Conservation (phyloP, 2,113 vertebrate species). For the Catagonus wagneri region DNA sequence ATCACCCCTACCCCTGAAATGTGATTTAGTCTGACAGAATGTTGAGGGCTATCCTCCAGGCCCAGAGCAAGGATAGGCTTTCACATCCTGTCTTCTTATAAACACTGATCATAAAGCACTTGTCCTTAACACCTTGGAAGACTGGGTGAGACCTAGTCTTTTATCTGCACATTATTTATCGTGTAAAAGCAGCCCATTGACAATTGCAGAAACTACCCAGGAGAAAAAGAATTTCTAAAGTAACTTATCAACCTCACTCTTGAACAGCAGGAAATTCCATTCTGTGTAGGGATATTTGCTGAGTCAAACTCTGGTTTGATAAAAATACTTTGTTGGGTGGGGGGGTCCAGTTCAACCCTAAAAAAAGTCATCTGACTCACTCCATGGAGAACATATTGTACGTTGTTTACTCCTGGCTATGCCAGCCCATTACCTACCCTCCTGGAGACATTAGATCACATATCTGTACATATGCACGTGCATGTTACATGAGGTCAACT, state of each 20-base stretch:
- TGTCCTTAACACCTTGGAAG: constrained; percentile 49
- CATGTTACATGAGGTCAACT: background rate
- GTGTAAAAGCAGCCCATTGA: background rate
- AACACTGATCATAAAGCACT: background rate
- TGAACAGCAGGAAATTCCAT: background rate
- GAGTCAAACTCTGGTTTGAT: constrained; percentile 41
- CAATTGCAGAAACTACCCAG: background rate
- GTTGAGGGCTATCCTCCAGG: background rate
- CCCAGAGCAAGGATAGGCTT: background rate
- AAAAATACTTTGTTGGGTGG: background rate
- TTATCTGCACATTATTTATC: constrained; percentile 61
- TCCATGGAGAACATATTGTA: background rate
- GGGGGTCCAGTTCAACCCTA: background rate
- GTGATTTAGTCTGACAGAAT: background rate
- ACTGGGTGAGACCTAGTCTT: background rate
- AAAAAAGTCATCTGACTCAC: background rate
- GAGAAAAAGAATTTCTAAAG: constrained; percentile 39
- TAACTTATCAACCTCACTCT: background rate
- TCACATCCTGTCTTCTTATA: constrained; percentile 39
- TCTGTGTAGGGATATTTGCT: constrained; percentile 26
- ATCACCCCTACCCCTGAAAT: background rate
- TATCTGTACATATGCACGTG: background rate
- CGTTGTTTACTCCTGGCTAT: background rate
- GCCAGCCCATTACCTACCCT: background rate
- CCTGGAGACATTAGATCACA: background rate